Evolutionary conservation across 2,113 vertebrate species (phyloP).

Genomic region (Syngnathoides biaculeatus): DNA sequence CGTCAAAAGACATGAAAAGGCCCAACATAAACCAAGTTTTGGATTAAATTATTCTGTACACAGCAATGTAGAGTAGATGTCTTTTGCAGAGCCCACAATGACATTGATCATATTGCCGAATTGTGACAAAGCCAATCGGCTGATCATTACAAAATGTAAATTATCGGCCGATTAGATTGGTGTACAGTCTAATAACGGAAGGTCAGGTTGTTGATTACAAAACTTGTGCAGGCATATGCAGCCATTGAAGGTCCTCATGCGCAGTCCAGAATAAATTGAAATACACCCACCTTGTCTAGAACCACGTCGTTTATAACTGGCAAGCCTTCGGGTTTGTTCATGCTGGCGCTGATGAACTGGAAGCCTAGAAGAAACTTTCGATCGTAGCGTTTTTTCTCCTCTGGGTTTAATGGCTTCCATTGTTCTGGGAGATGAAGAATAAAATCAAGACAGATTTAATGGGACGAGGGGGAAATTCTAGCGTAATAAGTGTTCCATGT

Average conservation of each 20-base stretch:
- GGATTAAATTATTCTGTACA: too few relatives aligned
- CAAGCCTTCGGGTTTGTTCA: slow-evolving; percentile 93
- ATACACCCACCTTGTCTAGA: slow-evolving; percentile 84
- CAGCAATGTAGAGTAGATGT: too few relatives aligned
- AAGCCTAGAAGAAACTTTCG: slow-evolving; percentile 90
- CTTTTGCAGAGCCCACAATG: too few relatives aligned
- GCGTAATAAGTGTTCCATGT: not conserved
- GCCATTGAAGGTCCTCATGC: too few relatives aligned
- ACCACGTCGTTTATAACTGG: slow-evolving; percentile 91
- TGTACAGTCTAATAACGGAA: not conserved
- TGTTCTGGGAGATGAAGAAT: slow-evolving; percentile 80
- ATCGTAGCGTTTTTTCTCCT: slow-evolving; percentile 93
- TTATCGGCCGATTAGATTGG: too few relatives aligned
- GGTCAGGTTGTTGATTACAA: not conserved
- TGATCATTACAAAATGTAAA: too few relatives aligned
- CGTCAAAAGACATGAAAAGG: too few relatives aligned
- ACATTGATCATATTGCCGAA: too few relatives aligned
- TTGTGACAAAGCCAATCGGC: too few relatives aligned
- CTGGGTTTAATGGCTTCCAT: slow-evolving; percentile 90
- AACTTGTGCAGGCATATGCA: not conserved
- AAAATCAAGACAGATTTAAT: not conserved
- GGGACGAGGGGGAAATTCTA: not conserved
- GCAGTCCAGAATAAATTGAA: not conserved
- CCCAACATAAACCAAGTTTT: too few relatives aligned
- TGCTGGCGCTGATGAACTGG: slow-evolving; percentile 88